Base-by-base conservation (phyloP, 2,113 vertebrate genomes). In the Neoarius graeffei region DNA sequence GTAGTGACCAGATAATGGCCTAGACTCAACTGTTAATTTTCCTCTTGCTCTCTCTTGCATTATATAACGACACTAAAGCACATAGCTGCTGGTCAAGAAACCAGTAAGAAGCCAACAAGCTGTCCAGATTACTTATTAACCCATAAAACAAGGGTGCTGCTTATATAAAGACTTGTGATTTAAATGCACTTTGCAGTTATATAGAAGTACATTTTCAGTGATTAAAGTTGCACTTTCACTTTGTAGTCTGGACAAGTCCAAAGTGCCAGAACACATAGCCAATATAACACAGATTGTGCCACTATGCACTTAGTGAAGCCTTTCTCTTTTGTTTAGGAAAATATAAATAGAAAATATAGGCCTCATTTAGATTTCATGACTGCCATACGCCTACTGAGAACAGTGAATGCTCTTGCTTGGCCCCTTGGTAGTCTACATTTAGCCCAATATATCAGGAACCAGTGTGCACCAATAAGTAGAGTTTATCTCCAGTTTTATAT, bases 271-370 rank as follows among this genome's bases (percentile, higher is more conserved):
- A 23, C 20, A 42, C 57, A 13, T 57, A 82, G 80, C 80, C 80
- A 62, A 48, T 48, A 62, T 30, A 25, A 48, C 30, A 48, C 80
- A 82, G 48, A 81, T 10, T 35, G n/a, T 23, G 57, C 4, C 10
- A 7, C 80, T 81, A 6, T 57, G 77, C 52, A 81, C 54, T 81
- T 57, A 27, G 54, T 57, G 50, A 27, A 56, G 50, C 11, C 50
- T 56, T 54, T 76, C 42, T 80, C 6, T 80, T 56, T 80, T 80
- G 23, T 27, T 20, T 19, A 30, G 54, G 17, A 59, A 81, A 59
- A 35, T 81, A 59, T 81, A 57, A 59, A 15, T n/a, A 84, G 86
- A 86, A 86, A 86, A 35, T 64, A 66, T 62, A 48, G 57, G 25
- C 14, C 64, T 66, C 14, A 17, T 76, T 67, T 52, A 35, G 57